Conservation (phyloP, 2,797 vertebrate genomes). For the Paramormyrops hopkinsi region DNA sequence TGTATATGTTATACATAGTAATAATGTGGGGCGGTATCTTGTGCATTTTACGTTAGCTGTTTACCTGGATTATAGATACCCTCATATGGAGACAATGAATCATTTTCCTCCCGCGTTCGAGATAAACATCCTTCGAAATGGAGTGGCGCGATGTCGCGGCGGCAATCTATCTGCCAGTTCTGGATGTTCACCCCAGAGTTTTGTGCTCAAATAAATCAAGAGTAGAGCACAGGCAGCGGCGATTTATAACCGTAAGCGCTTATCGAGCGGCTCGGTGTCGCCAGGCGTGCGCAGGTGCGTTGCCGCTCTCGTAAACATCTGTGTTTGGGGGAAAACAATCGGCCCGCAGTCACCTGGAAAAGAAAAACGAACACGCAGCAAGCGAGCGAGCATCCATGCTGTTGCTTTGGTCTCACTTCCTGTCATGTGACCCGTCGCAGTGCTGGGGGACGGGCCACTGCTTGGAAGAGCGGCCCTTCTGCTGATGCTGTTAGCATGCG, state of each 20-base stretch:
- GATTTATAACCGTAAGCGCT: not conserved
- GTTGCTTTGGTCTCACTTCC: not conserved
- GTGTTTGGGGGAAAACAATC: not conserved
- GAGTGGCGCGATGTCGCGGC: not conserved
- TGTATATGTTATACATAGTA: not conserved
- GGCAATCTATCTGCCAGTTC: not conserved
- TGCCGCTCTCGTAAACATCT: not conserved
- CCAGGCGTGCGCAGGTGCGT: not conserved
- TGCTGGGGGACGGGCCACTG: slow-evolving; percentile 19
- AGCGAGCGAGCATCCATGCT: not conserved
- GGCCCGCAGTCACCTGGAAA: not conserved
- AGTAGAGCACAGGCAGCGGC: not conserved
- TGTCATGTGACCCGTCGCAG: not conserved
- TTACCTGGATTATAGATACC: not conserved
- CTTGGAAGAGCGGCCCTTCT: not conserved
- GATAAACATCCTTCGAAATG: not conserved
- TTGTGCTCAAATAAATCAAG: slow-evolving; percentile 8
- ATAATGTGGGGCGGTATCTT: not conserved
- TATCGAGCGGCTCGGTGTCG: not conserved
- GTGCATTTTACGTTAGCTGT: not conserved
- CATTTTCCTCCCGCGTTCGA: not conserved
- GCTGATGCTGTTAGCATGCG: slow-evolving; percentile 53
- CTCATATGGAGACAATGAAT: not conserved
- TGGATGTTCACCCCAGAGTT: not conserved
- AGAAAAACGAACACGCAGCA: not conserved